A percentile compares a stretch with the other conserved stretches of the same genome.
phyloP scores from a whole-genome alignment of 2,888 invertebrate species.

The Macropis europaea region DNA sequence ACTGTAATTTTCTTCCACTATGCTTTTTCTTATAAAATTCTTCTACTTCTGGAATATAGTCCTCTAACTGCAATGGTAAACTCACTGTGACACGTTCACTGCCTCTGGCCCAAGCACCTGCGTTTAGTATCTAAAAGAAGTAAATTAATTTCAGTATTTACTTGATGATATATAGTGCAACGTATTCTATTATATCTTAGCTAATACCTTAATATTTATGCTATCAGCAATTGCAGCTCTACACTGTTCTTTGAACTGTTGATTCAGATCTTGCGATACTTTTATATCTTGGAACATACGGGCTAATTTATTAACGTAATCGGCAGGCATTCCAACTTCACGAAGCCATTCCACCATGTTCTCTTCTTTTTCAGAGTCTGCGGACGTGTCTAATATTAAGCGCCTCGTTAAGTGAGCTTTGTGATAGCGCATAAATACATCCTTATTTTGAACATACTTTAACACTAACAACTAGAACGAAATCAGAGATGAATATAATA shows the following conservation, averaged over 20 bases:
- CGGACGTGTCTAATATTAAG: slow-evolving; percentile 97
- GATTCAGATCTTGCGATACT: slow-evolving; percentile 97
- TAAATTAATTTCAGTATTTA: slow-evolving; percentile 3
- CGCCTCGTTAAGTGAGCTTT: slow-evolving; percentile 98
- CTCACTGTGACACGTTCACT: slow-evolving; percentile 97
- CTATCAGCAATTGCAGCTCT: slow-evolving; percentile 92
- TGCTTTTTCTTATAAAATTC: slow-evolving; percentile 99
- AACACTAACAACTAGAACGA: slow-evolving; percentile 88
- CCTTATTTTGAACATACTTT: slow-evolving; percentile 99
- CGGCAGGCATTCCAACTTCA: slow-evolving; percentile 99
- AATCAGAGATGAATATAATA: slow-evolving; percentile 40
- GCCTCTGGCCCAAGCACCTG: slow-evolving; percentile 98
- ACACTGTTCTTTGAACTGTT: slow-evolving; percentile 89
- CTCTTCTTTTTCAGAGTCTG: slow-evolving; percentile 99
- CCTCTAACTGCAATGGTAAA: slow-evolving; percentile 97
- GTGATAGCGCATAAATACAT: slow-evolving; percentile 99
- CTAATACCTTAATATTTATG: slow-evolving; percentile 91
- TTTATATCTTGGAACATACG: slow-evolving; percentile 99
- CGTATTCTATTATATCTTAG: background rate
- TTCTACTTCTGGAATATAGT: slow-evolving; percentile 99
- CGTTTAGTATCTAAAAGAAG: slow-evolving; percentile 89
- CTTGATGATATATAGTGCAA: background rate
- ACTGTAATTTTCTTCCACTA: slow-evolving; percentile 97
- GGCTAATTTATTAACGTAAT: slow-evolving; percentile 98
- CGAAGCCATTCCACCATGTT: slow-evolving; percentile 99